Evolutionary conservation across 2,888 invertebrate genomes (phyloP), one percentile per base, ranked within the genome.

Genomic region (Agrochola lychnidis): DNA sequence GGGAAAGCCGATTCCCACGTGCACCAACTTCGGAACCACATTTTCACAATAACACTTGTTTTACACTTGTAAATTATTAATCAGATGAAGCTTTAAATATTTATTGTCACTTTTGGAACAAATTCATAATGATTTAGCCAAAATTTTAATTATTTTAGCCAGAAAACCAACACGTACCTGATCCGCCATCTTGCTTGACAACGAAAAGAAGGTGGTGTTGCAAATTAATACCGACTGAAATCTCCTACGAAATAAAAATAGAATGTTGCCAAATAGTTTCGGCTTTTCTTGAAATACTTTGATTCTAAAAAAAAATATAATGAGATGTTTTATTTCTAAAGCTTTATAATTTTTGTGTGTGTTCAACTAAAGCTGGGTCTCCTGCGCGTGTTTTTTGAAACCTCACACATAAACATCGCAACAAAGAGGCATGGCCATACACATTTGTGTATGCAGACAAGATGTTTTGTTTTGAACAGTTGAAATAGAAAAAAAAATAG

Each of bases 171-270:
- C 91, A 97, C 97, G 93, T 97, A 98, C 98, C 98, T 98, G 98
- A 96, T 98, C 98, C 97, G 98, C 98, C 98, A 98, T 98, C 94
- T 98, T 98, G 97, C 95, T 97, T 95, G 95, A 95, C 91, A 95
- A 95, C 91, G 95, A 96, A 97, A 97, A 97, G 97, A 95, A 94
- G 78, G 79, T 90, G 85, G 78, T 91, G 89, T 90, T 90, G 90
- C 90, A 88, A 89, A 62, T 78, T 57, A 71, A 74, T 53, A 59
- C 42, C 22, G 6, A 64, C 67, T 56, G 63, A 70, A 85, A 61
- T 25, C 67, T 70, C 51, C 74, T 45, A 42, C 9, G 1, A 69
- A 51, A 40, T 12, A 40, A 48, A 64, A 42, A 30, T 14, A 16
- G 2, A 77, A 68, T 77, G 84, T 84, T 89, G 79, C 87, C 76